Evolutionary conservation across 2,797 vertebrate genomes (phyloP), one percentile per base, ranked within the genome.

Genomic region (Paguma larvata): DNA sequence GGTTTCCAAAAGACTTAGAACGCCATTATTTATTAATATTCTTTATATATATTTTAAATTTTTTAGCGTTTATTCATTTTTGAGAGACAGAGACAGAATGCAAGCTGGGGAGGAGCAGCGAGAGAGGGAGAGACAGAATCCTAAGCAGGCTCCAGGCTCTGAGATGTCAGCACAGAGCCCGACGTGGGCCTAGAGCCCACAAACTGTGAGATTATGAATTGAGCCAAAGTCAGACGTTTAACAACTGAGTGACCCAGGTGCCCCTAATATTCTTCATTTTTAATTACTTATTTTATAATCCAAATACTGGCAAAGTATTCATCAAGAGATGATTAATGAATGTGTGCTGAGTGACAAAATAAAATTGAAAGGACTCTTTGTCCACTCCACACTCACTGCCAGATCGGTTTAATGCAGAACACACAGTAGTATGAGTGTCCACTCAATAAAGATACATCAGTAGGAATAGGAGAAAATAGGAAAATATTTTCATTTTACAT

Each of bases 271-370:
- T 53, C 18, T 87, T 94, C 78, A 92, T 32, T 83, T 73, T 62
- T 5, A 32, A 56, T 80, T 88, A 85, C 67, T 78, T 82, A 79
- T 92, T 96, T 95, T 78, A 32, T 72, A 96, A 91, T 6, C 14
- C 25, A 80, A 77, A 86, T 51, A 88, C 18, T 67, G 88, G 41
- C 21, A 78, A 19, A 72, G 7, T 41, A 19, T 30, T 95, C 46
- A 89, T 38, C 16, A 53, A 65, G 2, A 89, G 2, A 44, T 85
- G 65, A 87, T 41, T 23, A 92, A 91, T 41, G 89, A 89, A 67
- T 72, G 3, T 44, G 21, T 89, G 34, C 9, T 38, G n/a, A 88
- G 27, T 44, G 18, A 46, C 2, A 75, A 88, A 84, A 89, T 18
- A 23, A 80, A 68, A 70, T 65, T 65, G 65, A 96, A 89, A 62